A percentile compares a stretch with the other conserved stretches of the same genome.
Evolutionary conservation across 2,113 vertebrate genomes (phyloP).

Genomic region (Maccullochella peelii): DNA sequence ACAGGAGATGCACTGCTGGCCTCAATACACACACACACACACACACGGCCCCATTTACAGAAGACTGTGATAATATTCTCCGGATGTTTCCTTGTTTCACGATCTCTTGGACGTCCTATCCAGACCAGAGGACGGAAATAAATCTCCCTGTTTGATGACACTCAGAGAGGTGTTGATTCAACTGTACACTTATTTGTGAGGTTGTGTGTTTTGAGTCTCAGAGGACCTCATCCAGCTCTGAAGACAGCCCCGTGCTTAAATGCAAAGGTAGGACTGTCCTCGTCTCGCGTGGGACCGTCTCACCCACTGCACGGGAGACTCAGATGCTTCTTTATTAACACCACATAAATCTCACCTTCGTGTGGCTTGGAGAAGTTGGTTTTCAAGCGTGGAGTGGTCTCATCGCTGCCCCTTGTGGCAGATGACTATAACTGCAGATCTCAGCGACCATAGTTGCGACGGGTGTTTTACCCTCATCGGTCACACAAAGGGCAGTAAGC

Average conservation of each 20-base stretch:
- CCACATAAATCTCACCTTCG: too few species aligned
- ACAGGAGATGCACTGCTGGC: constrained; percentile 38
- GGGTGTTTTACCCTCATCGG: too few species aligned
- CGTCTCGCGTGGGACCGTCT: too few species aligned
- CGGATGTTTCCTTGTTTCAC: background rate
- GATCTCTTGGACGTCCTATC: background rate
- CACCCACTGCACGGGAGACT: too few species aligned
- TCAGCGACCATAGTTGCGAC: too few species aligned
- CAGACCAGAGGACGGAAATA: background rate
- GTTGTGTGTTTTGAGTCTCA: background rate
- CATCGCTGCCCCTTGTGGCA: too few species aligned
- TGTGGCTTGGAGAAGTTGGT: too few species aligned
- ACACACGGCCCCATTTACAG: constrained; percentile 11
- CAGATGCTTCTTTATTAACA: too few species aligned
- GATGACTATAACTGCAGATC: too few species aligned
- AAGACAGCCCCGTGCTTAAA: background rate
- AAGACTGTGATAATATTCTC: background rate
- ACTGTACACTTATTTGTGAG: background rate
- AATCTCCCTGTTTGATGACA: background rate
- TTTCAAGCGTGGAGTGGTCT: too few species aligned
- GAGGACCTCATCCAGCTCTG: background rate
- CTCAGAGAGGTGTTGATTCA: background rate
- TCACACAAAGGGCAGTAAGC: too few species aligned
- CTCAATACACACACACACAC: constrained; percentile 16
- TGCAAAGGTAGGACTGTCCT: background rate